Conservation (phyloP, 1,140 invertebrate species). For the Papilio glaucus region DNA sequence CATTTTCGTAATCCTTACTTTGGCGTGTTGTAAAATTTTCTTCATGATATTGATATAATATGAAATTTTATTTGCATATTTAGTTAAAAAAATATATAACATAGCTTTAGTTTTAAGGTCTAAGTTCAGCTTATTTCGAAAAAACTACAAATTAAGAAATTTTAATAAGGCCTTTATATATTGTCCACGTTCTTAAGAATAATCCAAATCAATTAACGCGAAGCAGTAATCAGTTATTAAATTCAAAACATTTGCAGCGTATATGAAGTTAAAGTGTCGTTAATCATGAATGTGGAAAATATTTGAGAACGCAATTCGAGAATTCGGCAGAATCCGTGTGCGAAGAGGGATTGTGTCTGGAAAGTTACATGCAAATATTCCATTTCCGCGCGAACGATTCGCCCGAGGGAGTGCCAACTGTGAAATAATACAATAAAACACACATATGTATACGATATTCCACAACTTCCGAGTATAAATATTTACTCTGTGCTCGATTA, state of each 20-base stretch:
- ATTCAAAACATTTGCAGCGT: slow-evolving; percentile 6
- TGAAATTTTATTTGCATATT: too few relatives aligned
- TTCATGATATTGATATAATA: too few relatives aligned
- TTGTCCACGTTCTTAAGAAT: too few relatives aligned
- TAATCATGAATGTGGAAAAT: slow-evolving; percentile 23
- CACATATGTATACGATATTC: slow-evolving; percentile 4
- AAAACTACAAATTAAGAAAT: too few relatives aligned
- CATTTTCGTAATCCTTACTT: too few relatives aligned
- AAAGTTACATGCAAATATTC: slow-evolving; percentile 61
- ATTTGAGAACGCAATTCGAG: slow-evolving; percentile 5
- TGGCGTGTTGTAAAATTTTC: too few relatives aligned
- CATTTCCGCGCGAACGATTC: slow-evolving; percentile 45
- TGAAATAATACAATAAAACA: slow-evolving; percentile 39
- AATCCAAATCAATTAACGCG: neutral
- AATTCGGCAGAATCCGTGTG: slow-evolving; percentile 19
- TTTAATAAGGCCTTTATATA: too few relatives aligned
- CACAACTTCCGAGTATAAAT: slow-evolving; percentile 12
- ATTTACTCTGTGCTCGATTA: slow-evolving; percentile 18
- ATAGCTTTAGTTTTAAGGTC: too few relatives aligned
- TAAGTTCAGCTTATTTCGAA: too few relatives aligned
- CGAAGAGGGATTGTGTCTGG: slow-evolving; percentile 51
- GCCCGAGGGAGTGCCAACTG: slow-evolving; percentile 30
- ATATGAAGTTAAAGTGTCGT: neutral
- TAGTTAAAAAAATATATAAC: too few relatives aligned
- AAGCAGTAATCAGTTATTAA: slow-evolving; percentile 14